These are phyloP conservation scores for Drosophila santomea DNA, from an alignment of 1,140 invertebrate species.

Conservation along the genomic window DNA sequence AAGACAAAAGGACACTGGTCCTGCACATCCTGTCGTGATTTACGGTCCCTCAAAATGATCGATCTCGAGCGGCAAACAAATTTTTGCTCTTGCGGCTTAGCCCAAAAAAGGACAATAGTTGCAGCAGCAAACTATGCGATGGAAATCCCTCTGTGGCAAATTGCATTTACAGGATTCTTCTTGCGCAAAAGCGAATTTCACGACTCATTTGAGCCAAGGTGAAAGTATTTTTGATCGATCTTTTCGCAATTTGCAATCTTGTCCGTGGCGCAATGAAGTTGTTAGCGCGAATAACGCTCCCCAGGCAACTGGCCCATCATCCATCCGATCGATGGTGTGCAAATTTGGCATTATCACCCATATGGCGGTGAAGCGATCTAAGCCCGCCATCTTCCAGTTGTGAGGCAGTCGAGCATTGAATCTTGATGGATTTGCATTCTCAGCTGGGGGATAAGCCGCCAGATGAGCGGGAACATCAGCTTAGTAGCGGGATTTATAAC, in stretches of 20 bases:
- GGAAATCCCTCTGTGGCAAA: background rate
- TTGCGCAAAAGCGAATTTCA: conserved; percentile 57
- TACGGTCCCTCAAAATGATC: conserved; percentile 60
- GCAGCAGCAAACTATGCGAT: conserved; percentile 4
- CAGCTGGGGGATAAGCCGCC: conserved; percentile 19
- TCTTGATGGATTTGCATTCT: conserved; percentile 33
- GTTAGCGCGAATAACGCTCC: conserved; percentile 43
- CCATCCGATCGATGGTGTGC: conserved; percentile 35
- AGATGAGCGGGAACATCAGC: conserved; percentile 18
- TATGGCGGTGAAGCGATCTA: conserved; percentile 28
- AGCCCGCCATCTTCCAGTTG: conserved; percentile 35
- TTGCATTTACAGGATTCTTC: conserved; percentile 9
- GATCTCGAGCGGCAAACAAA: conserved; percentile 63
- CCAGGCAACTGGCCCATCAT: conserved; percentile 10
- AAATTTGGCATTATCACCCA: conserved; percentile 54
- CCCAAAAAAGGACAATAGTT: conserved; percentile 41
- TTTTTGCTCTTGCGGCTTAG: conserved; percentile 65
- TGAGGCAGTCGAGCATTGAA: conserved; percentile 14
- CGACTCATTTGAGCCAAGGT: conserved; percentile 62
- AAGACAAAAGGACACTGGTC: conserved; percentile 57
- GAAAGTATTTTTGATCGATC: conserved; percentile 58
- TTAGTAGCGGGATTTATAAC: background rate
- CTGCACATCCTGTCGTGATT: conserved; percentile 73
- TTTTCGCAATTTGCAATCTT: conserved; percentile 40
- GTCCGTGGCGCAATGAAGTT: conserved; percentile 34